Percentiles rank a stretch among this genome's conserved stretches.
Conservation (phyloP, 2,113 vertebrate genomes). For the Dissostichus mawsoni region DNA sequence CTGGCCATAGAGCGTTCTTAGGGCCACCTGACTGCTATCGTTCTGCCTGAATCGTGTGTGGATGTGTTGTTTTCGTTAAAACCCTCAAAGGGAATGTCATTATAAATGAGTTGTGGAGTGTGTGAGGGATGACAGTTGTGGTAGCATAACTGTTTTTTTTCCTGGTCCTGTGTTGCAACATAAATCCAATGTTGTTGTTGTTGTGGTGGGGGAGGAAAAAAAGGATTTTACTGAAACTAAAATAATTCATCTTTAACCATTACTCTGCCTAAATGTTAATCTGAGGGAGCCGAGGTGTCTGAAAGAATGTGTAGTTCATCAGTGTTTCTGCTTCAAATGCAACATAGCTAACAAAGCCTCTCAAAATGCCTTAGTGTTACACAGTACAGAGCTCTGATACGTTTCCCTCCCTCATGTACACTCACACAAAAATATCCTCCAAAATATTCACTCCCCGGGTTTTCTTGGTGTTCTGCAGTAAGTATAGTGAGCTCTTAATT, state of each 20-base stretch:
- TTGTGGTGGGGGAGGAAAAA: conserved; percentile 40
- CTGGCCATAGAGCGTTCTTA: conserved; percentile 69
- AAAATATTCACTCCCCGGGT: conserved; percentile 42
- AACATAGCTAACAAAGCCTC: conserved; percentile 73
- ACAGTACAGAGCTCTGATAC: conserved; percentile 60
- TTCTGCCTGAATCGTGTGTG: conserved; percentile 67
- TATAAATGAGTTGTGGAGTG: conserved; percentile 42
- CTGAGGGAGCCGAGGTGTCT: conserved; percentile 54
- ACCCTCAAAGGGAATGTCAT: conserved; percentile 74
- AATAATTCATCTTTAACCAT: conserved; percentile 47
- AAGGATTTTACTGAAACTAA: conserved; percentile 53
- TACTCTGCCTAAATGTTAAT: conserved; percentile 59
- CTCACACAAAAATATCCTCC: conserved; percentile 43
- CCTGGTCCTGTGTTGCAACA: conserved; percentile 47
- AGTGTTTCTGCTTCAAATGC: conserved; percentile 75
- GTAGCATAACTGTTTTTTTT: conserved; percentile 51
- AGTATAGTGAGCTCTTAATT: conserved; percentile 63
- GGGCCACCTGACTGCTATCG: conserved; percentile 77
- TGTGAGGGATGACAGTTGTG: conserved; percentile 52
- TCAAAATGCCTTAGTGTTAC: conserved; percentile 82
- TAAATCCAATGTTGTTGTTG: conserved; percentile 66
- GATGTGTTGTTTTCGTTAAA: conserved; percentile 53
- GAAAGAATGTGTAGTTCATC: conserved; percentile 80
- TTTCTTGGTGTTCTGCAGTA: conserved; percentile 65
- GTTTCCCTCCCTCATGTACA: conserved; percentile 17